Evolutionary conservation across 2,888 invertebrate genomes (phyloP).

Genomic region (Biston stratarius): DNA sequence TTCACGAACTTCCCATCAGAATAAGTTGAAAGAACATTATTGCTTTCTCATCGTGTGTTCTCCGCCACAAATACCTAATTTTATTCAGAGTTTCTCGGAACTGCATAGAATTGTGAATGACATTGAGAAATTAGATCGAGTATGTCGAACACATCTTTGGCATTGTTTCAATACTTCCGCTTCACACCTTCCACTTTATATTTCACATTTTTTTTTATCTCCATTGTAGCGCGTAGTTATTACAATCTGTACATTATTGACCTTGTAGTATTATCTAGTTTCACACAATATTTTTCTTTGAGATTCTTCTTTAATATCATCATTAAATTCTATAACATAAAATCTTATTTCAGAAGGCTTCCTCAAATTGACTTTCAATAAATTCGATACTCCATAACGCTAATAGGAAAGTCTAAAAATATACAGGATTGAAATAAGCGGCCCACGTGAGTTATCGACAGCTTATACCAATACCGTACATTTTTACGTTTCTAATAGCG

Average conservation of each 20-base stretch:
- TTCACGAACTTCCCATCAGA: conserved; percentile 21
- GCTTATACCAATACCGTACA: too few species aligned
- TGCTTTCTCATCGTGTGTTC: conserved; percentile 32
- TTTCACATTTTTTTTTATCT: conserved; percentile 11
- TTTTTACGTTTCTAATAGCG: too few species aligned
- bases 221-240: conserved; percentile 22
- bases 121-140: conserved; percentile 64
- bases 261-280: neutral
- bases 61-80: conserved; percentile 50
- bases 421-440: too few species aligned
- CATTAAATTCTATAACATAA: too few species aligned
- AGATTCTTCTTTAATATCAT: too few species aligned
- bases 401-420: too few species aligned
- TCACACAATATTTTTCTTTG: conserved; percentile 15
- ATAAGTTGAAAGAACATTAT: conserved; percentile 17
- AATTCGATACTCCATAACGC: too few species aligned
- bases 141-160: conserved; percentile 46
- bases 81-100: conserved; percentile 48
- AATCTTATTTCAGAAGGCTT: too few species aligned
- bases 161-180: conserved; percentile 51
- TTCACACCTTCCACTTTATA: conserved; percentile 45
- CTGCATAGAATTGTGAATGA: conserved; percentile 50
- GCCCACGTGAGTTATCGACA: too few species aligned
- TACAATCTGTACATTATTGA: conserved; percentile 17
- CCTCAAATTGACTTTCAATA: too few species aligned